These are phyloP conservation scores for Candoia aspera DNA, from an alignment of 2,113 vertebrate species.

Conservation along the genomic window DNA sequence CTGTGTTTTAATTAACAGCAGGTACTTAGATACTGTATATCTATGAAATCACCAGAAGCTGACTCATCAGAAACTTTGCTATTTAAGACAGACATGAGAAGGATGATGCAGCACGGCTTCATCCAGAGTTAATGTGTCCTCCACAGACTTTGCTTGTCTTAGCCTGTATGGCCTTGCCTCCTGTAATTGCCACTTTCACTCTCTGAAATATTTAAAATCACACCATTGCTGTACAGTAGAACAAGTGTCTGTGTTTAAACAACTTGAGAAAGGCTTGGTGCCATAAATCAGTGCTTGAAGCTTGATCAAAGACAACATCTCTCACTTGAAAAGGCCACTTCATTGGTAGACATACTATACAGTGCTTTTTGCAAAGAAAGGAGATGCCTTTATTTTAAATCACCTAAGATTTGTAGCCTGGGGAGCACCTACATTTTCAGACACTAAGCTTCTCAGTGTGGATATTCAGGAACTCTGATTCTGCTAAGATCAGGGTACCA, in stretches of 20 bases:
- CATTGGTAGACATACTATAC: conserved; percentile 72
- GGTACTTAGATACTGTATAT: conserved; percentile 44
- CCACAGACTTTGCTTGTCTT: conserved; percentile 57
- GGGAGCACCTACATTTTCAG: conserved; percentile 25
- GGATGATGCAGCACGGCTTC: conserved; percentile 57
- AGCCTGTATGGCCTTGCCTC: conserved; percentile 67
- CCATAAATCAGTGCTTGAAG: conserved; percentile 21
- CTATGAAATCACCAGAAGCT: neutral
- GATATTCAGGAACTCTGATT: neutral
- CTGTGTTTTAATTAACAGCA: conserved; percentile 69
- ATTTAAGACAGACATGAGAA: conserved; percentile 17
- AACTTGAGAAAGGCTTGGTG: conserved; percentile 65
- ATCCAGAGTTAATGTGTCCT: conserved; percentile 66
- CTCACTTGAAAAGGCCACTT: conserved; percentile 75
- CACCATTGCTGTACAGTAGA: conserved; percentile 60
- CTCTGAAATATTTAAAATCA: conserved; percentile 76
- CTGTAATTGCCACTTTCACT: conserved; percentile 79
- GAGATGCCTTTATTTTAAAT: conserved; percentile 57
- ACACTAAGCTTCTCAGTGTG: conserved; percentile 41
- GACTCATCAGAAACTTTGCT: neutral
- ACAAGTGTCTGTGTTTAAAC: conserved; percentile 74
- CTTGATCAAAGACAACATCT: conserved; percentile 78
- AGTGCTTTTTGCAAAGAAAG: conserved; percentile 49
- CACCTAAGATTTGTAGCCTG: conserved; percentile 38
- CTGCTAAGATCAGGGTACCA: neutral